Base-by-base conservation (phyloP, 2,113 vertebrate genomes). In the Xiphophorus hellerii region DNA sequence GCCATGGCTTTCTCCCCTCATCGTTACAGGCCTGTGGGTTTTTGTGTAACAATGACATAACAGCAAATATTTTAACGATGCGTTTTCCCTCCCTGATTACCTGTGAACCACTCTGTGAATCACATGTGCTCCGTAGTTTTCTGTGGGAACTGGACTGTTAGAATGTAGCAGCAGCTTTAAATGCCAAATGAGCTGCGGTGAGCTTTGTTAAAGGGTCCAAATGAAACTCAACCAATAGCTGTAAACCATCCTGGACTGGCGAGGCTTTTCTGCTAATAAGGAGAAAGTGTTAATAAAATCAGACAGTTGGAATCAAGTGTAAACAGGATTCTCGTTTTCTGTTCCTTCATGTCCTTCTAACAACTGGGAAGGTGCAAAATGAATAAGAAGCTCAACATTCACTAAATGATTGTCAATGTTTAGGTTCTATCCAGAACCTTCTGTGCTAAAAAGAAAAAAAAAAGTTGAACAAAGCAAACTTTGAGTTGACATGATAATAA, bases 1-100 rank as follows among this genome's bases (percentile, higher is more conserved):
- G 64, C 7, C 65, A 28, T 54, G 64, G 74, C 77, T 85, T 64
- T 78, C 74, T 39, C 81, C 87, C 78, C 87, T 81, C 88, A 88
- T 76, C 83, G 91, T 81, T 87, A 92, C 90, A 77, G 7, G 71
- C 37, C 58, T 67, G 22, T 14, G 75, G 51, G 25, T 58, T 58
- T 82, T 44, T 86, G 64, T 71, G 44, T 58, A 74, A 76, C 73
- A 76, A 62, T 81, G 30, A 30, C 42, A 65, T 63, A 28, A 61
- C 31, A 72, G 28, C 51, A n/a, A 25, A 76, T 67, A 62, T 33
- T 80, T 76, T 70, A 82, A 65, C 80, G 69, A 51, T 8, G 51
- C 25, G 2, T 58, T 12, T 5, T 48, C 63, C 25, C 31, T 62
- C 51, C 35, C 48, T 73, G 62, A 66, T 74, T 71, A 61, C 48